Evolutionary conservation across 2,888 invertebrate genomes (phyloP), one percentile per base, ranked within the genome.

Genomic region (Drosophila mimica): DNA sequence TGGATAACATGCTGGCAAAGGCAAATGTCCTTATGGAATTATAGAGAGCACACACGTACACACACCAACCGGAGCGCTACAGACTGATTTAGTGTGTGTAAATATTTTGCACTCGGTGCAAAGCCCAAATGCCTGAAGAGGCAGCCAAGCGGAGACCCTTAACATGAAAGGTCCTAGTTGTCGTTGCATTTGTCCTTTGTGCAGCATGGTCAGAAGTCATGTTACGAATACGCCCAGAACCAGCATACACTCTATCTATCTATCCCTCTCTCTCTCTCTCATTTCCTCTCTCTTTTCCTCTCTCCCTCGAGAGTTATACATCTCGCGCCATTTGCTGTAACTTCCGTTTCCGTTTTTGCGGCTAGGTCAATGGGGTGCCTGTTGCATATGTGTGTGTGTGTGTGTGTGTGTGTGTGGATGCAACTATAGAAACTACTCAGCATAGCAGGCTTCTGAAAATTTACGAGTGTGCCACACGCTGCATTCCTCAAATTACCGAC

Each of bases 401-500:
- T 34, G 51, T 58, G 49, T 36, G 30, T 57, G 51, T 62, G 48
- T 75, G 54, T 56, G 36, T 53, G 58, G 53, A 11, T 49, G 65
- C 48, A 59, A 65, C 60, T 74, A 34, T 63, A 61, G 63, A 76
- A 80, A 66, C 68, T 81, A 76, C 81, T 79, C 73, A 76, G 81
- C 77, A 72, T 76, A 76, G 77, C 76, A 70, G 70, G 79, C 85
- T 76, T 74, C 80, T 76, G 65, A 15, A 66, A 89, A 86, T 86
- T 86, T 88, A 86, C 89, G 90, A 78, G 74, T 74, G 48, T 65
- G 69, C 70, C 76, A 70, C 76, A 58, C 82, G 81, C 79, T 80
- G 89, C 90, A 88, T 88, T 87, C 87, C 76, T 88, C 87, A 88
- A 88, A 88, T 88, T 90, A 88, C 87, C 69, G 82, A 86, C 87